phyloP scores from a whole-genome alignment of 30 jellyfish, hydroid and myxozoan species.

The Aurelia aurita complex sp. Pacific region DNA sequence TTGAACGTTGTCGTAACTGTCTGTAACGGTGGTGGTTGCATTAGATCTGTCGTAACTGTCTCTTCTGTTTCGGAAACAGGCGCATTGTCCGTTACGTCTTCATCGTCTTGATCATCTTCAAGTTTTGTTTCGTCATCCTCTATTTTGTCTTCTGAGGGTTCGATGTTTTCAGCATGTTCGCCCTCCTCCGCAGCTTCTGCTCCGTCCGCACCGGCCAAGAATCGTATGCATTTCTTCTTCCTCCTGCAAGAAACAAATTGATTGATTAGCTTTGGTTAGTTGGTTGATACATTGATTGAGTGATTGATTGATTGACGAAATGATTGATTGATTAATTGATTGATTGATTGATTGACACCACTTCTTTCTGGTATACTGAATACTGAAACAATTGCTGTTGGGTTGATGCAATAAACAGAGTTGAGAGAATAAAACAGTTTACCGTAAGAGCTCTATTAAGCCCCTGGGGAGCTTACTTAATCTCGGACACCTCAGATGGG shows the following conservation, averaged over 20 bases:
- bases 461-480: too few species aligned
- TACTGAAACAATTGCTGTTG: too few species aligned
- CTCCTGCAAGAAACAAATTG: conserved; percentile 63
- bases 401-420: too few species aligned
- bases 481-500: too few species aligned
- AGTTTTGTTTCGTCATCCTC: conserved; percentile 37
- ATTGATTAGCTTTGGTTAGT: too few species aligned
- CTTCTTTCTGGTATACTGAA: too few species aligned
- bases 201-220: conserved; percentile 96
- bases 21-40: conserved; percentile 52
- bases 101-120: conserved; percentile 51
- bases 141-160: conserved; percentile 44
- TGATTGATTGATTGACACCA: too few species aligned
- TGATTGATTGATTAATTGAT: too few species aligned
- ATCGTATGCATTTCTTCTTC: conserved; percentile 98
- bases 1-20: background rate
- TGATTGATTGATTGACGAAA: too few species aligned
- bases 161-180: conserved; percentile 69
- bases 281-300: too few species aligned
- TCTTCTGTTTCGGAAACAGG: conserved; percentile 54
- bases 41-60: conserved; percentile 6
- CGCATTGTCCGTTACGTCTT: conserved; percentile 51
- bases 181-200: conserved; percentile 88
- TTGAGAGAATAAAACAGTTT: too few species aligned
- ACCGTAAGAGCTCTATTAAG: too few species aligned